phyloP scores from a whole-genome alignment of 1,140 invertebrate species.

The Trachelipus rathkii region DNA sequence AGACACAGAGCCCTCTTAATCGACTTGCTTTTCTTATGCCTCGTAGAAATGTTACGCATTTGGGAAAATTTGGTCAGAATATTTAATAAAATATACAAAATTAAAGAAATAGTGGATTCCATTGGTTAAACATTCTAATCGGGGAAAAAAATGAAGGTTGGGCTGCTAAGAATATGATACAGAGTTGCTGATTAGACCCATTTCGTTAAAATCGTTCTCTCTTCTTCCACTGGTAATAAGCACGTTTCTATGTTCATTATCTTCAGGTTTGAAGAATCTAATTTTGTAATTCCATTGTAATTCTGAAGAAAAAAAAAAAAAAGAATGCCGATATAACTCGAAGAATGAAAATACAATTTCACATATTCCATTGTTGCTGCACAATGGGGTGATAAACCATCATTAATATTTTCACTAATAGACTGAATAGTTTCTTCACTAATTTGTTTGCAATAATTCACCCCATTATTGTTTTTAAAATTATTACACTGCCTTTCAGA shows the following conservation, averaged over 20 bases:
- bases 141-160: too few species aligned
- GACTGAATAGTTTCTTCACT: not conserved
- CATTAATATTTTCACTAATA: not conserved
- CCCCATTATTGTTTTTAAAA: not conserved
- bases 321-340: slow-evolving; percentile 2
- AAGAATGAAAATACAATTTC: slow-evolving; percentile 32
- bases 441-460: not conserved
- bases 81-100: too few species aligned
- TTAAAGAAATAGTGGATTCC: too few species aligned
- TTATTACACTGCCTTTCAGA: not conserved
- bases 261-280: slow-evolving; percentile 43
- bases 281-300: slow-evolving; percentile 42
- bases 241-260: slow-evolving; percentile 32
- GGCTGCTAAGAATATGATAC: too few species aligned
- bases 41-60: too few species aligned
- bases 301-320: slow-evolving; percentile 12
- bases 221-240: slow-evolving; percentile 32
- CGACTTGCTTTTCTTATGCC: too few species aligned
- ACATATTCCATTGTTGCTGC: slow-evolving; percentile 42
- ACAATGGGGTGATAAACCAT: not conserved
- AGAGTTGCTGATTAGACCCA: too few species aligned
- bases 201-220: too few species aligned
- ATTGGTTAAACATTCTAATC: too few species aligned
- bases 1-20: too few species aligned
- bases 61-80: too few species aligned